These are phyloP conservation scores for Oceanodroma leucorhoa DNA, from an alignment of 2,797 vertebrate genomes.

Conservation along the genomic window DNA sequence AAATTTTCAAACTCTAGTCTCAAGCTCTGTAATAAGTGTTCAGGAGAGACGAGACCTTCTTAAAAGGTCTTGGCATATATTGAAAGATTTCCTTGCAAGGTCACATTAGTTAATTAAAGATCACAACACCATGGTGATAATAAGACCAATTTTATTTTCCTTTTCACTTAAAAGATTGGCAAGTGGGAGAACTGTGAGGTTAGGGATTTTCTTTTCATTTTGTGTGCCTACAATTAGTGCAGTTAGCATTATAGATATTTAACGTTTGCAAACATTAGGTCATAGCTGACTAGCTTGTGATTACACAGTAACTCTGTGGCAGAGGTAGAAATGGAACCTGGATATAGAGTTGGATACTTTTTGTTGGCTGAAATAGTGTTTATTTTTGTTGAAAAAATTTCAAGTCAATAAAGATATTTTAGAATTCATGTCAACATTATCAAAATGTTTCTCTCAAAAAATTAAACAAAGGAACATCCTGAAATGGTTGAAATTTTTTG, in stretches of 20 bases:
- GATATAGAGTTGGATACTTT: not conserved
- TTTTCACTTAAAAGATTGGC: not conserved
- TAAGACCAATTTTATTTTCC: not conserved
- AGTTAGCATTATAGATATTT: not conserved
- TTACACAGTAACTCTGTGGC: not conserved
- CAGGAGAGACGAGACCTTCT: not conserved
- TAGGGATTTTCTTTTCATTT: not conserved
- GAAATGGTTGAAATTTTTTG: not conserved
- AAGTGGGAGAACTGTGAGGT: not conserved
- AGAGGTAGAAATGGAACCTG: not conserved
- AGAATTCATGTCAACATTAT: not conserved
- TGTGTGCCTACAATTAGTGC: not conserved
- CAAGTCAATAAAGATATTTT: not conserved
- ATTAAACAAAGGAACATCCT: not conserved
- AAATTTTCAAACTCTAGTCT: not conserved
- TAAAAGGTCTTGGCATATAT: not conserved
- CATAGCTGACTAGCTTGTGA: not conserved
- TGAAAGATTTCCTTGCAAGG: not conserved
- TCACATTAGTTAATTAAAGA: constrained; percentile 6
- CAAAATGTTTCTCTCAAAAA: not conserved
- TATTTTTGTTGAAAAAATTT: not conserved
- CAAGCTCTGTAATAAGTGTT: not conserved
- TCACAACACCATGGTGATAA: not conserved
- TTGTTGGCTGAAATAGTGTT: not conserved
- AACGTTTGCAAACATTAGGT: not conserved